phyloP scores from a whole-genome alignment of 2,797 vertebrate species.

The Myotis findleyi region DNA sequence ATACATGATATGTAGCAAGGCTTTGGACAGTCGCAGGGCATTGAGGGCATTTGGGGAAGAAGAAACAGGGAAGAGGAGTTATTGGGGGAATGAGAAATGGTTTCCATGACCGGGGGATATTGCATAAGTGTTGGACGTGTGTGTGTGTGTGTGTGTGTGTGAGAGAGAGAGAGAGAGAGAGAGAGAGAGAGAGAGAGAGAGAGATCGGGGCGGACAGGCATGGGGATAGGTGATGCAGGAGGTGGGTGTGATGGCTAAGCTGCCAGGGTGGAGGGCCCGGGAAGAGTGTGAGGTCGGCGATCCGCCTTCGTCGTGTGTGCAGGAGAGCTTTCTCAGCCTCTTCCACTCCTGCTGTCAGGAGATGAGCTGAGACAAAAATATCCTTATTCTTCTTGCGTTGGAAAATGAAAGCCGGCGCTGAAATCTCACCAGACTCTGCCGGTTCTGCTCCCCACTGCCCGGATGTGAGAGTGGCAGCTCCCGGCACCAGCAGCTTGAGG shows the following conservation, averaged over 20 bases:
- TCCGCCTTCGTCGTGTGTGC: neutral
- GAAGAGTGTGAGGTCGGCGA: neutral
- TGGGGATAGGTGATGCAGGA: neutral
- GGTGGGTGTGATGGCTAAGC: neutral
- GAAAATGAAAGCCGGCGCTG: constrained; percentile 28
- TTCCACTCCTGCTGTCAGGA: constrained; percentile 43
- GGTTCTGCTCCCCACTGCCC: neutral
- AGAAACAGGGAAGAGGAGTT: neutral
- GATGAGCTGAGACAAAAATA: constrained; percentile 65
- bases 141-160: neutral
- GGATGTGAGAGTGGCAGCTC: neutral
- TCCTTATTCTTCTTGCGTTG: constrained; percentile 35
- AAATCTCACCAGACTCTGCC: constrained; percentile 12
- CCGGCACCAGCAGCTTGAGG: neutral
- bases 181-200: neutral
- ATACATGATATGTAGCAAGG: neutral
- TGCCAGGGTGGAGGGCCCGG: neutral
- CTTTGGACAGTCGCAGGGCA: neutral
- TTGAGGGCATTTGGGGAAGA: neutral
- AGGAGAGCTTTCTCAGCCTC: constrained; percentile 38
- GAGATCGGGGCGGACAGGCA: neutral
- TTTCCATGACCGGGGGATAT: neutral
- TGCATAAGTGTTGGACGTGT: neutral
- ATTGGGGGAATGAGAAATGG: neutral
- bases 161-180: too few relatives aligned